Percentiles rank a stretch among this genome's conserved stretches.
Conservation (phyloP, 2,888 invertebrate genomes). For the Phanerotoma sp. region DNA sequence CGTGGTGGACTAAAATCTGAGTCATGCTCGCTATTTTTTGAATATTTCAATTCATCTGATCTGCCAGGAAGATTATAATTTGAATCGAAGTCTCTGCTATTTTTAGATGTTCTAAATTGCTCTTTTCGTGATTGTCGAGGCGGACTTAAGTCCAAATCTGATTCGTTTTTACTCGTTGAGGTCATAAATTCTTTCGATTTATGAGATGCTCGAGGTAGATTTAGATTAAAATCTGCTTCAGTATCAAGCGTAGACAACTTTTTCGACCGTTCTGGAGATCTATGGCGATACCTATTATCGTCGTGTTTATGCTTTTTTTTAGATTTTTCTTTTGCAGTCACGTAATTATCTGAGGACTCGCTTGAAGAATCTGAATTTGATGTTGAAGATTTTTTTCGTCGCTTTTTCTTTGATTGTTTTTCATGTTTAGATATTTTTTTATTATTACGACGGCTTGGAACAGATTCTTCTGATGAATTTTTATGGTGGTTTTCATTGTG, state of each 20-base stretch:
- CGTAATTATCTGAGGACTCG: too few species aligned
- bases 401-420: neutral
- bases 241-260: too few species aligned
- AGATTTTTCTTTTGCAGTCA: too few species aligned
- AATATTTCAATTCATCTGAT: neutral
- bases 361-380: conserved; percentile 30
- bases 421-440: too few species aligned
- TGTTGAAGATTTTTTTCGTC: conserved; percentile 10
- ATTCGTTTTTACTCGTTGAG: conserved; percentile 37
- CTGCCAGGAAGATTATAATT: conserved; percentile 33
- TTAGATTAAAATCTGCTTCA: conserved; percentile 30
- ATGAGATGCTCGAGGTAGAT: conserved; percentile 28
- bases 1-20: conserved; percentile 38
- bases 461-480: conserved; percentile 30
- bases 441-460: neutral
- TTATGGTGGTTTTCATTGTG: too few species aligned
- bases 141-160: conserved; percentile 44
- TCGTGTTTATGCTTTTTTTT: too few species aligned
- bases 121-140: conserved; percentile 36
- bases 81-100: conserved; percentile 27
- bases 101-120: conserved; percentile 12
- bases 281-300: too few species aligned
- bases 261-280: too few species aligned
- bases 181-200: too few species aligned
- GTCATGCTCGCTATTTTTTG: conserved; percentile 5